A percentile compares a stretch with the other conserved stretches of the same genome.
These are phyloP conservation scores for Psittacus erithacus DNA, from an alignment of 2,113 vertebrate genomes.

Conservation along the genomic window DNA sequence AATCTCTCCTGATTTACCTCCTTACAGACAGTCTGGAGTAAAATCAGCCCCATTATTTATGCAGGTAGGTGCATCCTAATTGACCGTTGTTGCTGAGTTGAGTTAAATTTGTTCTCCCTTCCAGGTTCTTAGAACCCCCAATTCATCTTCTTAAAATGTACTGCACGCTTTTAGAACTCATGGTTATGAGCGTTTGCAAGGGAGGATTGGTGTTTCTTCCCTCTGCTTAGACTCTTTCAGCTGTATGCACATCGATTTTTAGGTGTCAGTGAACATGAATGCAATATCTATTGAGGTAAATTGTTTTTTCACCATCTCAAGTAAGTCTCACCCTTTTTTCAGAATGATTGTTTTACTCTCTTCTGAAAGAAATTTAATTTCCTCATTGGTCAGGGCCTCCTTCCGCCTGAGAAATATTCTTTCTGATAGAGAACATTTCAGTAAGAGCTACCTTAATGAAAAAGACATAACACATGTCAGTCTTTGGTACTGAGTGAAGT, in stretches of 20 bases:
- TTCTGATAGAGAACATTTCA: constrained; percentile 44
- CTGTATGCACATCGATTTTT: constrained; percentile 9
- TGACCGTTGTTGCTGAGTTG: background rate
- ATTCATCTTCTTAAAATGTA: constrained; percentile 20
- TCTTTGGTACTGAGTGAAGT: constrained; percentile 32
- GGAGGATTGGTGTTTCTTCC: background rate
- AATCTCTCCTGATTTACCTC: background rate
- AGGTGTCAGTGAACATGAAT: constrained; percentile 12
- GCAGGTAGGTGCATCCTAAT: constrained; percentile 11
- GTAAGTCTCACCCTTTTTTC: background rate
- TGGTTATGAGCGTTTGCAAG: background rate
- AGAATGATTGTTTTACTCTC: background rate
- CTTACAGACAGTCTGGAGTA: background rate
- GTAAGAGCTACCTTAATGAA: constrained; percentile 18
- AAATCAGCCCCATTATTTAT: background rate
- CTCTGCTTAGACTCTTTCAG: background rate
- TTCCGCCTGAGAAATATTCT: background rate
- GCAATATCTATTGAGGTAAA: background rate
- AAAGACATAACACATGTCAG: background rate
- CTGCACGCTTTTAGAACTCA: constrained; percentile 20
- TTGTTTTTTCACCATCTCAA: background rate
- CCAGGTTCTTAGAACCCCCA: background rate
- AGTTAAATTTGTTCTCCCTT: background rate
- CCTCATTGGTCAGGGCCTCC: background rate
- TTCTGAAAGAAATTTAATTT: constrained; percentile 3